A percentile compares a stretch with the other conserved stretches of the same genome.
These are phyloP conservation scores for Chromoteleia sp. DNA, from an alignment of 2,888 invertebrate genomes.

Conservation along the genomic window DNA sequence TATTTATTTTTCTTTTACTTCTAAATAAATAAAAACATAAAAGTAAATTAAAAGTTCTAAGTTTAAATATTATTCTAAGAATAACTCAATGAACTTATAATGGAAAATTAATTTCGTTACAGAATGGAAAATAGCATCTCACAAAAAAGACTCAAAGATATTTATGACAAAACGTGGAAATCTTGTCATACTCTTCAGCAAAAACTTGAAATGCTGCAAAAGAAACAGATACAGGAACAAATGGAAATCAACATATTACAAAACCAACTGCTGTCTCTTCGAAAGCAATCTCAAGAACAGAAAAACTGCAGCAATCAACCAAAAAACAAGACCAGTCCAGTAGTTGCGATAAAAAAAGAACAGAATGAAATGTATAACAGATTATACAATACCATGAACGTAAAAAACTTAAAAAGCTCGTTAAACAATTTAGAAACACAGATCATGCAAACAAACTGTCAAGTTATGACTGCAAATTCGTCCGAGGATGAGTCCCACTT, in stretches of 20 bases:
- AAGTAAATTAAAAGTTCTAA: too few relatives aligned
- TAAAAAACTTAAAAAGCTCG: neutral
- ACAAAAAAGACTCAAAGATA: conserved; percentile 15
- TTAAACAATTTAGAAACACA: neutral
- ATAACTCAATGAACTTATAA: neutral
- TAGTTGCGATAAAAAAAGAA: neutral
- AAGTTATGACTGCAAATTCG: conserved; percentile 8
- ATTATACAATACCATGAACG: neutral
- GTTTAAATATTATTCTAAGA: neutral
- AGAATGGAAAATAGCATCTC: conserved; percentile 4
- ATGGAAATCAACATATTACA: conserved; percentile 69
- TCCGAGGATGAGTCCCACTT: conserved; percentile 47
- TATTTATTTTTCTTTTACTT: too few relatives aligned
- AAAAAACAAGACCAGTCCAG: neutral
- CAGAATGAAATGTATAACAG: neutral
- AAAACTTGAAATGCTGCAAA: conserved; percentile 68
- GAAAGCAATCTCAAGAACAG: conserved; percentile 31
- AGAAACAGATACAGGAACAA: conserved; percentile 70
- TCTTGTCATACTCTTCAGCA: conserved; percentile 68
- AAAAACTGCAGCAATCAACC: neutral
- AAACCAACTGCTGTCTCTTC: conserved; percentile 50
- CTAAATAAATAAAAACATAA: too few relatives aligned
- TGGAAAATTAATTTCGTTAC: neutral
- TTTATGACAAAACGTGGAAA: conserved; percentile 66
- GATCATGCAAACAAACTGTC: neutral